These are phyloP conservation scores for Drosophila lacicola DNA, from an alignment of 2,888 invertebrate species.

Conservation along the genomic window DNA sequence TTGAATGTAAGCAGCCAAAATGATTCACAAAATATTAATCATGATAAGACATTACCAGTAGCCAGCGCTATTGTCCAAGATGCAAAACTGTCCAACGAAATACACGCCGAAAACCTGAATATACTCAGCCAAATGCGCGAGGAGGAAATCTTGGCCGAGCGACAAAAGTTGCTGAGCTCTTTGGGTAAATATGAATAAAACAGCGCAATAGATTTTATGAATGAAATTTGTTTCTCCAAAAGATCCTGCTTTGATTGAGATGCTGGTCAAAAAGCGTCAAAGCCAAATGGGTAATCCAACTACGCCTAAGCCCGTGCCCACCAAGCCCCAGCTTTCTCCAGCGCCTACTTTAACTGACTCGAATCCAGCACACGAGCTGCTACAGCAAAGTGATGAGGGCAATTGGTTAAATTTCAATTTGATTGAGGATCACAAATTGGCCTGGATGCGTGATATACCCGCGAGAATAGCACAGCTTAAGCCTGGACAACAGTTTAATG, in stretches of 20 bases:
- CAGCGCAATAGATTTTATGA: rapidly evolving
- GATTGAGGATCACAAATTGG: constrained; percentile 94
- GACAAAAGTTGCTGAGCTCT: constrained; percentile 88
- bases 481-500: constrained; percentile 89
- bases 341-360: constrained; percentile 47
- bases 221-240: background rate
- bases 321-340: background rate
- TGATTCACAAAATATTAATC: background rate
- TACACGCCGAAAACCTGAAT: constrained; percentile 91
- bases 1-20: background rate
- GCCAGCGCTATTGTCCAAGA: constrained; percentile 83
- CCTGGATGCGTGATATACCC: constrained; percentile 92
- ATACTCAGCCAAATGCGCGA: constrained; percentile 89
- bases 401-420: constrained; percentile 94
- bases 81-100: constrained; percentile 86
- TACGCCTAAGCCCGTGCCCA: background rate
- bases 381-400: constrained; percentile 87
- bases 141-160: constrained; percentile 91
- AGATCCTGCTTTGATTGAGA: constrained; percentile 81
- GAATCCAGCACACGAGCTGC: constrained; percentile 86
- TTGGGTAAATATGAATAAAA: constrained; percentile 67
- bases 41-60: constrained; percentile 19
- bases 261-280: constrained; percentile 70
- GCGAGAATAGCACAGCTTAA: constrained; percentile 87
- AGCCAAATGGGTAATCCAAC: constrained; percentile 22